Evolutionary conservation across 2,797 vertebrate species (phyloP), one percentile per base, ranked within the genome.

Genomic region (Sphaeramia orbicularis): DNA sequence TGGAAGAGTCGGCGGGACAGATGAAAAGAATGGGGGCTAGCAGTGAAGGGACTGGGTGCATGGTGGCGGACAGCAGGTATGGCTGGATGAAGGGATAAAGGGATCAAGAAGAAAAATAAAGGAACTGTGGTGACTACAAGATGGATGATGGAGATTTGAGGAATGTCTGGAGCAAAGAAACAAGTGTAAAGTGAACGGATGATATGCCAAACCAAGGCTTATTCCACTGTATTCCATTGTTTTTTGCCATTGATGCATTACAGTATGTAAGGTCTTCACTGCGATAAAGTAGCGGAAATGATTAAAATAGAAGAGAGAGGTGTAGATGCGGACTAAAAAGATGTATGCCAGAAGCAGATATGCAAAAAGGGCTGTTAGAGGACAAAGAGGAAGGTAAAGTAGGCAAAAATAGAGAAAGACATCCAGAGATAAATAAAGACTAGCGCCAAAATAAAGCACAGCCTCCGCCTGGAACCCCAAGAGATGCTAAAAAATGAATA

Each of bases 401-500:
- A 42, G 16, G 43, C 19, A 59, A 16, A 47, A 35, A 50, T 6
- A 24, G 15, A 57, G 30, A 59, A 13, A 51, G 7, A n/a, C 13
- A 64, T 52, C 11, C 9, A 19, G 7, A 56, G 44, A 55, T 47
- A 41, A 61, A 61, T 47, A 69, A 67, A 56, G 38, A 40, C 10
- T 0, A 8, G 6, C 15, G 18, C 14, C 30, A 44, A 45, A 59
- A 62, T 51, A 43, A 53, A 67, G 32, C 4, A 10, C 10, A 35
- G 65, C 35, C 45, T 45, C 36, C 16, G 19, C 54, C 36, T 10
- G 38, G 55, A 71, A 60, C 40, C 57, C 36, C 49, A 7, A 43
- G 68, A 82, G 71, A 67, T 6, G 35, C 40, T 50, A 21, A 52
- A 82, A 75, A 82, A 32, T 74, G 60, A 82, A 80, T 64, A 73